Evolutionary conservation across 2,113 vertebrate genomes (phyloP).

Genomic region (Agelaius phoeniceus): DNA sequence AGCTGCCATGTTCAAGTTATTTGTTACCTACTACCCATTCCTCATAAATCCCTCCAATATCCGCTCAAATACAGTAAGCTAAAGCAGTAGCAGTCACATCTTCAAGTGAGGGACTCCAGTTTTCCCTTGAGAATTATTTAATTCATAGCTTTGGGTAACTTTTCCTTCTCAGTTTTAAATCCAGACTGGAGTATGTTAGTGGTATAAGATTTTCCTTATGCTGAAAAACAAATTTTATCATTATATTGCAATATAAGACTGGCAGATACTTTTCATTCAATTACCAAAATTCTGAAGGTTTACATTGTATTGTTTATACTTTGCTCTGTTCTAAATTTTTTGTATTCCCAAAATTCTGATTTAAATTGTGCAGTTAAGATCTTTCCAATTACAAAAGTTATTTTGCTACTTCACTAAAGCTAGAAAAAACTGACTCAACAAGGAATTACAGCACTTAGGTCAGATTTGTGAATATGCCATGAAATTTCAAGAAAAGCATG

Average conservation of each 20-base stretch:
- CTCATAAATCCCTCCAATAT: not conserved
- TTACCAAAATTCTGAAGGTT: not conserved
- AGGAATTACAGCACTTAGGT: slow-evolving; percentile 33
- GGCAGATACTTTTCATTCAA: not conserved
- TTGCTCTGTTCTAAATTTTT: not conserved
- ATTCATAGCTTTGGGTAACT: not conserved
- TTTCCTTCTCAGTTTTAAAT: not conserved
- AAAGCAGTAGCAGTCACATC: not conserved
- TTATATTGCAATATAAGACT: not conserved
- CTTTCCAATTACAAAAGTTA: slow-evolving; percentile 28
- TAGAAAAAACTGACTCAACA: slow-evolving; percentile 30
- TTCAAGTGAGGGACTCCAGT: not conserved
- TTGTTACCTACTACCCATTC: not conserved
- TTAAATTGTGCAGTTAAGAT: not conserved
- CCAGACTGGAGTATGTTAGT: not conserved
- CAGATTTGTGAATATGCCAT: slow-evolving; percentile 31
- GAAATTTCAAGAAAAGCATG: slow-evolving; percentile 41
- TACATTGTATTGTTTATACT: not conserved
- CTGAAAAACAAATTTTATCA: not conserved
- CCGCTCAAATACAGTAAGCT: not conserved
- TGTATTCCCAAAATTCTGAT: not conserved
- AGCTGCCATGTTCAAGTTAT: not conserved
- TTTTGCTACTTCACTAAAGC: slow-evolving; percentile 47
- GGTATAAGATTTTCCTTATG: not conserved
- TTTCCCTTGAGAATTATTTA: not conserved